Evolutionary conservation across 2,797 vertebrate species (phyloP).

Genomic region (Chromis chromis): DNA sequence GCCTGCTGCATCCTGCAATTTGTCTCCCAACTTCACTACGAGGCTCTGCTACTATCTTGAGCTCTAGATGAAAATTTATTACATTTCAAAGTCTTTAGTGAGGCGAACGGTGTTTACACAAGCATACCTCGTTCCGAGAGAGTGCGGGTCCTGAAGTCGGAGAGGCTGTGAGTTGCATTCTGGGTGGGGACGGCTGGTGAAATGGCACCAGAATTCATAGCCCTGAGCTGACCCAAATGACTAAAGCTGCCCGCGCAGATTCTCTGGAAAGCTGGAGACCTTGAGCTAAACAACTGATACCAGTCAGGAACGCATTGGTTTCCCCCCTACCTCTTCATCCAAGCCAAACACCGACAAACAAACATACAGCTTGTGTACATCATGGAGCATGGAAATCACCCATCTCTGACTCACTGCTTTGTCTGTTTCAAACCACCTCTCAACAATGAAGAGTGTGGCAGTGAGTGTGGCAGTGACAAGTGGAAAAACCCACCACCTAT

Average conservation of each 20-base stretch:
- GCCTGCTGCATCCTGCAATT: conserved; percentile 58
- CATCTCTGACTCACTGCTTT: conserved; percentile 34
- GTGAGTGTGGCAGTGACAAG: background rate
- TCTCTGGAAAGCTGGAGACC: conserved; percentile 77
- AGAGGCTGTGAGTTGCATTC: conserved; percentile 64
- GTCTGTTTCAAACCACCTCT: conserved; percentile 22
- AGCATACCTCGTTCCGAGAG: conserved; percentile 84
- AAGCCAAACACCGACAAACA: conserved; percentile 60
- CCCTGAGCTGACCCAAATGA: conserved; percentile 84
- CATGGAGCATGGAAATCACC: conserved; percentile 46
- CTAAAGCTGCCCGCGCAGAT: conserved; percentile 50
- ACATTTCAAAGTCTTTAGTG: conserved; percentile 76
- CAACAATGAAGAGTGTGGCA: conserved; percentile 18
- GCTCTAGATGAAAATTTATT: conserved; percentile 87
- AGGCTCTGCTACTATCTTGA: conserved; percentile 78
- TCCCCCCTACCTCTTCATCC: conserved; percentile 46
- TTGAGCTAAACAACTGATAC: conserved; percentile 77
- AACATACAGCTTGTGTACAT: conserved; percentile 18
- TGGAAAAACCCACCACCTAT: background rate
- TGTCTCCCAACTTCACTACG: conserved; percentile 42
- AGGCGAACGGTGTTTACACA: conserved; percentile 90
- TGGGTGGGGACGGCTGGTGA: conserved; percentile 69
- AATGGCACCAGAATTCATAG: conserved; percentile 77
- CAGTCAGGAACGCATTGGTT: conserved; percentile 75
- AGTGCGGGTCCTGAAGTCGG: conserved; percentile 49